These are phyloP conservation scores for Cremastinae sp. DNA, from an alignment of 2,888 invertebrate species.

Conservation along the genomic window DNA sequence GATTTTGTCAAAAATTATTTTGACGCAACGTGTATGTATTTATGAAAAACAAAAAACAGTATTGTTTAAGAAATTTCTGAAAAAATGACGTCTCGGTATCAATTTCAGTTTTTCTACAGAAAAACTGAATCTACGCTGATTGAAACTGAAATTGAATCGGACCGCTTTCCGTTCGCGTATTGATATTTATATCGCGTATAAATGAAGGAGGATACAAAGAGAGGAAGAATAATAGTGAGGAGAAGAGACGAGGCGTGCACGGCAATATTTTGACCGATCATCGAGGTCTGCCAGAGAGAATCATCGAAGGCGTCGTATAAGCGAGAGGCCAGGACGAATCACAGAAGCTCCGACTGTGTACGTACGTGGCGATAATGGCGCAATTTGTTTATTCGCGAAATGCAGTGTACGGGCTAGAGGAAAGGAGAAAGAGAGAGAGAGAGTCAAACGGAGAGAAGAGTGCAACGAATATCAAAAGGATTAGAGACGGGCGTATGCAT, in stretches of 20 bases:
- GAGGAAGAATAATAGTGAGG: slow-evolving; percentile 29
- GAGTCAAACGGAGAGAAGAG: slow-evolving; percentile 49
- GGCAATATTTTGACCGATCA: slow-evolving; percentile 66
- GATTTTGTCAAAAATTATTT: too few relatives aligned
- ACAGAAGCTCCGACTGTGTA: slow-evolving; percentile 27
- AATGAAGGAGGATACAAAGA: slow-evolving; percentile 31
- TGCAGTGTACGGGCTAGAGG: slow-evolving; percentile 25
- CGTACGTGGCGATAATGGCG: slow-evolving; percentile 66
- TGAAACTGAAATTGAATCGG: too few relatives aligned
- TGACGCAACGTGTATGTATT: too few relatives aligned
- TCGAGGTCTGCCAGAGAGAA: slow-evolving; percentile 65
- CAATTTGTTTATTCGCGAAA: slow-evolving; percentile 75
- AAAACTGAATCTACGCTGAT: too few relatives aligned
- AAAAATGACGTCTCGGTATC: too few relatives aligned
- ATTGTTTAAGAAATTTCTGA: too few relatives aligned
- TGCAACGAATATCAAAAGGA: slow-evolving; percentile 76
- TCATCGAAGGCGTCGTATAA: slow-evolving; percentile 73
- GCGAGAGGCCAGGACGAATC: slow-evolving; percentile 64
- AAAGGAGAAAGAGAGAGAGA: slow-evolving; percentile 3
- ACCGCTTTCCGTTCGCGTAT: background rate
- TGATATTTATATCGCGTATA: slow-evolving; percentile 1
- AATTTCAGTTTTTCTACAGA: too few relatives aligned
- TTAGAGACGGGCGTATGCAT: slow-evolving; percentile 74
- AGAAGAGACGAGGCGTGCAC: slow-evolving; percentile 18
- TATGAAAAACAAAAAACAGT: too few relatives aligned